Evolutionary conservation across 2,797 vertebrate species (phyloP).

Genomic region (Astyanax mexicanus): DNA sequence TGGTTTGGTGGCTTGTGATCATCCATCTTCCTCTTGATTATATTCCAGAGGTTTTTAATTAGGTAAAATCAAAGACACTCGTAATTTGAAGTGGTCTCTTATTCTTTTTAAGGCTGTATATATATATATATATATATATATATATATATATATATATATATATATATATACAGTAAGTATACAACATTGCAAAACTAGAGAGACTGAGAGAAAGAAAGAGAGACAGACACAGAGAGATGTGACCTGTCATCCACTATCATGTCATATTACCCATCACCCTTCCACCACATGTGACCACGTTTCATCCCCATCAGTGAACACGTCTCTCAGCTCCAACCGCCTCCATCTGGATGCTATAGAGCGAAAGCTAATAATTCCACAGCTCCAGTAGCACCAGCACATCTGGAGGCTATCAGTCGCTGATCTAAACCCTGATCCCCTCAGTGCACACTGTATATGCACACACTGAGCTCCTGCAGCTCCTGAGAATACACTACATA

Average conservation of each 20-base stretch:
- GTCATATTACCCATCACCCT: conserved; percentile 26
- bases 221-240: conserved; percentile 10
- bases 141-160: no score
- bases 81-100: no score
- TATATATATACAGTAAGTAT: no score
- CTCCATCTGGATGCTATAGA: conserved; percentile 45
- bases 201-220: no score
- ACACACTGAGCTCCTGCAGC: not conserved
- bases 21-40: no score
- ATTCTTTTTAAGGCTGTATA: no score
- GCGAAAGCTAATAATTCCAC: not conserved
- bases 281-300: conserved; percentile 38
- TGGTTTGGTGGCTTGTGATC: no score
- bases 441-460: no score
- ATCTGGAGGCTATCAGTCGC: conserved; percentile 56
- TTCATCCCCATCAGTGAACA: conserved; percentile 35
- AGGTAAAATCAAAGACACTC: no score
- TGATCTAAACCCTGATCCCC: no score
- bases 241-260: conserved; percentile 19
- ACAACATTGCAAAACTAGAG: not conserved
- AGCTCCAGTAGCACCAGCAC: conserved; percentile 26
- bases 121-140: no score
- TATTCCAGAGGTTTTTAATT: no score
- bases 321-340: conserved; percentile 41
- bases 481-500: not conserved